Evolutionary conservation across 2,797 vertebrate species (phyloP), one percentile per base, ranked within the genome.

Genomic region (Silurus aristotelis): DNA sequence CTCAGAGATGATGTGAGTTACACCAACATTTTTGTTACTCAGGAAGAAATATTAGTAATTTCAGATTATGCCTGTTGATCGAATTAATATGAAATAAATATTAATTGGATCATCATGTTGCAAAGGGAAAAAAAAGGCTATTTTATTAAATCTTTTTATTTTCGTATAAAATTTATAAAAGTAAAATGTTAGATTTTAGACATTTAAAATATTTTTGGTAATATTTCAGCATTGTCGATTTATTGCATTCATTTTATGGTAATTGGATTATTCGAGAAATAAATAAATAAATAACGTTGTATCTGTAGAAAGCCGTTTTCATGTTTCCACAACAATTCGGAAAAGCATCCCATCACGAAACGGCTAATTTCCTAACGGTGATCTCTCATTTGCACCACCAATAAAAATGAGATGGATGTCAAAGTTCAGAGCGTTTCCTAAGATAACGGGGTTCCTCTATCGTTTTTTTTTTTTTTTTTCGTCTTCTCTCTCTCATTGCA

Each of bases 1-100:
- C 97, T 99, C 85, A 93, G 98, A 91, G 98, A 99, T 73, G 98
- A 99, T 86, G 98, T 98, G 93, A 80, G 98, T 89, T 78, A 14
- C 0, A 15, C 56, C 38, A 38, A 38, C 38, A 38, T 38, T 38
- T 38, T 5, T 38, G 38, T 38, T 38, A 38, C 38, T 38, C 38
- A 38, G 38, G 38, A 38, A 38, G 38, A 38, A 38, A 38, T 38
- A 22, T 38, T 6, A 5, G 27, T 19, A 12, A 0, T 5, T 12
- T 73, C 22, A 73, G 25, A 2, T 25, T 56, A 25, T 8, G 6
- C 15, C n/a, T 14, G n/a, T 3, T 55, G 2, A 55, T 52, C 38
- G 38, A 38, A 25, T 55, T 73, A 25, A 55, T 25, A 15, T 25
- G 46, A 72, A 1, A 22, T 2, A 72, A 72, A 72, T 72, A 5